Percentiles rank a stretch among this genome's conserved stretches.
Evolutionary conservation across 1,140 invertebrate genomes (phyloP).

Genomic region (Temnothorax nylanderi): DNA sequence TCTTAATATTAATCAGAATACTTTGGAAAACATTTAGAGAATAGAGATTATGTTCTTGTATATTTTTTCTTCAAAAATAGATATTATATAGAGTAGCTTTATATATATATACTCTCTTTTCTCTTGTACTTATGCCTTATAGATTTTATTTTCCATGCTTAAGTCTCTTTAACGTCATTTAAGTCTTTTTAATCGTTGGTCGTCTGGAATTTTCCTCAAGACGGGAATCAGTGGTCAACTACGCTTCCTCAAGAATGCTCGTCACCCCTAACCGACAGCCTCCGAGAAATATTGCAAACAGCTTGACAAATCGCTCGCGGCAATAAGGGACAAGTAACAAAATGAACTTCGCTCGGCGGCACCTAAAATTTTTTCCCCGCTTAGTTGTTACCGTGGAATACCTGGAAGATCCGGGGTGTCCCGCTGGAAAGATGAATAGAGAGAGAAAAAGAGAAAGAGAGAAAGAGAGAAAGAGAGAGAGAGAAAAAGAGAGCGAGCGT

Average conservation of each 20-base stretch:
- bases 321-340: constrained; percentile 55
- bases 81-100: background rate
- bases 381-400: constrained; percentile 58
- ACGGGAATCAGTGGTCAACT: constrained; percentile 29
- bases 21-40: background rate
- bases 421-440: constrained; percentile 51
- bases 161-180: background rate
- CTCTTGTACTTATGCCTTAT: background rate
- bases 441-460: background rate
- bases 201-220: constrained; percentile 16
- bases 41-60: background rate
- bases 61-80: background rate
- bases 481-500: background rate
- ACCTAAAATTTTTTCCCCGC: constrained; percentile 51
- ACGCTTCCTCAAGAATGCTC: constrained; percentile 32
- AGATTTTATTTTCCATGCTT: background rate
- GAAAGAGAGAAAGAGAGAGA: background rate
- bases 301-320: constrained; percentile 26
- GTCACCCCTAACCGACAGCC: constrained; percentile 17
- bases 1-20: background rate
- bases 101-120: background rate
- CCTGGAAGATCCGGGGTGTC: constrained; percentile 30
- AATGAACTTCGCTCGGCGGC: constrained; percentile 38
- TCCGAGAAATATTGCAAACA: constrained; percentile 45
- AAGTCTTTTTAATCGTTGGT: constrained; percentile 16